Evolutionary conservation across 2,888 invertebrate species (phyloP).

Genomic region (Scrobipalpa costella): DNA sequence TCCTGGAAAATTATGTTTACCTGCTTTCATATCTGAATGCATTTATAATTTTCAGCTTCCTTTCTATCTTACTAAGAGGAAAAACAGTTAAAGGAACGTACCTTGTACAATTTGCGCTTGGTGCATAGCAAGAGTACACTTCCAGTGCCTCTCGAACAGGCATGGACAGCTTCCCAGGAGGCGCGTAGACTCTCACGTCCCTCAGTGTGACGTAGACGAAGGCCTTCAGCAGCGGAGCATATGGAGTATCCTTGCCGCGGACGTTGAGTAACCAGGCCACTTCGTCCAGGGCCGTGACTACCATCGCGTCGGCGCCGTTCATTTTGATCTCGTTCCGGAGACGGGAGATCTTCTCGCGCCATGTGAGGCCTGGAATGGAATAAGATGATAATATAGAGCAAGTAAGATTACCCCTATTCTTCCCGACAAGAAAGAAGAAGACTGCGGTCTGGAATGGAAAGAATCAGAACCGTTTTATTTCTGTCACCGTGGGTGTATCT

Average conservation of each 20-base stretch:
- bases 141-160: slow-evolving; percentile 76
- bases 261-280: slow-evolving; percentile 93
- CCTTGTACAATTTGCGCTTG: slow-evolving; percentile 80
- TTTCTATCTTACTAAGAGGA: no score
- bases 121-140: slow-evolving; percentile 81
- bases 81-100: slow-evolving; percentile 34
- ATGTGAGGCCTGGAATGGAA: slow-evolving; percentile 79
- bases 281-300: slow-evolving; percentile 93
- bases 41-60: no score
- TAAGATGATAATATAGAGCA: background rate
- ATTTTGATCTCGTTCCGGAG: slow-evolving; percentile 83
- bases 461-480: background rate
- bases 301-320: slow-evolving; percentile 87
- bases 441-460: no score
- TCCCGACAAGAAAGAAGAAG: no score
- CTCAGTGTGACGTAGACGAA: slow-evolving; percentile 86
- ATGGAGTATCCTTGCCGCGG: slow-evolving; percentile 91
- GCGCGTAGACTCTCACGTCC: slow-evolving; percentile 86
- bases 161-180: slow-evolving; percentile 83
- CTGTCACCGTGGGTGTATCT: no score
- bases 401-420: no score
- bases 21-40: background rate
- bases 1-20: slow-evolving; percentile 66
- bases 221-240: slow-evolving; percentile 89
- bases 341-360: slow-evolving; percentile 88